phyloP scores from a whole-genome alignment of 2,888 invertebrate species.

The Brassicogethes aeneus region DNA sequence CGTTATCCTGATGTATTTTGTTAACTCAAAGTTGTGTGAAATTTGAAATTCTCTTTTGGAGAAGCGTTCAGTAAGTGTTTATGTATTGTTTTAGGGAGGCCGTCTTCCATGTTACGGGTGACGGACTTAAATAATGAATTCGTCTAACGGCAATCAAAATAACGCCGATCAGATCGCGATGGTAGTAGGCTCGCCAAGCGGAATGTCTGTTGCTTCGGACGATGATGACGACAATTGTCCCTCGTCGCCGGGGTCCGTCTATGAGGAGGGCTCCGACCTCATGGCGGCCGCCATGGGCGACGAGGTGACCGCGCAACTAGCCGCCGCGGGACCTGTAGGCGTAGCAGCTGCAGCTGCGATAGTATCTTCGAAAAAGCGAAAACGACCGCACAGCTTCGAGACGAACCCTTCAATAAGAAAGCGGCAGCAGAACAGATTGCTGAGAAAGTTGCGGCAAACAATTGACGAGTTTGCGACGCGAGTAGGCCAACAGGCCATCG shows the following conservation, averaged over 20 bases:
- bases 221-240: conserved; percentile 79
- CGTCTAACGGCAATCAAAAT: conserved; percentile 35
- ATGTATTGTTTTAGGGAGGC: conserved; percentile 25
- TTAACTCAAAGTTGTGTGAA: too few relatives aligned
- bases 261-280: conserved; percentile 75
- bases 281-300: conserved; percentile 81
- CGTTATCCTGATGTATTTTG: too few relatives aligned
- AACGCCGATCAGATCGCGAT: conserved; percentile 59
- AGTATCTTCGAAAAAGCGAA: conserved; percentile 89
- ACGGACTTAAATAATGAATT: conserved; percentile 40
- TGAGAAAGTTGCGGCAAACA: conserved; percentile 82
- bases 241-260: conserved; percentile 68
- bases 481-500: conserved; percentile 95
- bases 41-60: too few relatives aligned
- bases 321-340: conserved; percentile 91
- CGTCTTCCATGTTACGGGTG: conserved; percentile 31
- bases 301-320: conserved; percentile 92
- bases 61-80: too few relatives aligned
- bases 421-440: conserved; percentile 86
- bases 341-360: conserved; percentile 96
- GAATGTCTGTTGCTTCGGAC: conserved; percentile 48
- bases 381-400: conserved; percentile 92
- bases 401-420: conserved; percentile 95
- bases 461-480: conserved; percentile 95
- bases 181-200: conserved; percentile 43